Percentiles rank a stretch among this genome's conserved stretches.
These are phyloP conservation scores for Romanogobio albipinnatus DNA, from an alignment of 2,113 vertebrate species.

Conservation along the genomic window DNA sequence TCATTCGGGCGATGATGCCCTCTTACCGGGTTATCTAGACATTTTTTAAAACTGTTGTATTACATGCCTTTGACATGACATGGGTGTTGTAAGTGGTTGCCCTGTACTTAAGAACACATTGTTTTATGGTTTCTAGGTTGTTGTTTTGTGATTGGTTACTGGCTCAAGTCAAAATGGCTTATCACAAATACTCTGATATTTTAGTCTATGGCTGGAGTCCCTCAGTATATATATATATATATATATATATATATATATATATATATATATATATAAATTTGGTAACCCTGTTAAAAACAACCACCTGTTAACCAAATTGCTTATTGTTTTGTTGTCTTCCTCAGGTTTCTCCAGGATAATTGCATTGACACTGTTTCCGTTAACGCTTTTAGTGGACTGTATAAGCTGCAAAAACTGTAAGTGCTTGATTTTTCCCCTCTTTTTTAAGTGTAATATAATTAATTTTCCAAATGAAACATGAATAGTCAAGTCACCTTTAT, in stretches of 20 bases:
- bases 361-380: slow-evolving; percentile 75
- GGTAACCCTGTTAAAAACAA: not conserved
- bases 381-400: slow-evolving; percentile 77
- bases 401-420: slow-evolving; percentile 78
- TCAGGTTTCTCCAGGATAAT: slow-evolving; percentile 81
- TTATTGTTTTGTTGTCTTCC: slow-evolving; percentile 19
- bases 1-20: too few species aligned
- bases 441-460: not conserved
- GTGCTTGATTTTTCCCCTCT: slow-evolving; percentile 50
- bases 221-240: too few species aligned
- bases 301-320: not conserved
- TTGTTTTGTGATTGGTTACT: not conserved
- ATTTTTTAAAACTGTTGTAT: too few species aligned
- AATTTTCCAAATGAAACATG: not conserved
- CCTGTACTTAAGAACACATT: not conserved
- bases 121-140: not conserved
- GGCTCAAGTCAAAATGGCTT: too few species aligned
- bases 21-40: too few species aligned
- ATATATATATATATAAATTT: too few species aligned
- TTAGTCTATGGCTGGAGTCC: too few species aligned
- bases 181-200: too few species aligned
- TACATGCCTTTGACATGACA: not conserved
- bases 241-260: too few species aligned
- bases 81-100: not conserved
- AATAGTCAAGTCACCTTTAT: too few species aligned